Conservation (phyloP, 1,140 invertebrate genomes). For the Stegodyphus mimosarum region DNA sequence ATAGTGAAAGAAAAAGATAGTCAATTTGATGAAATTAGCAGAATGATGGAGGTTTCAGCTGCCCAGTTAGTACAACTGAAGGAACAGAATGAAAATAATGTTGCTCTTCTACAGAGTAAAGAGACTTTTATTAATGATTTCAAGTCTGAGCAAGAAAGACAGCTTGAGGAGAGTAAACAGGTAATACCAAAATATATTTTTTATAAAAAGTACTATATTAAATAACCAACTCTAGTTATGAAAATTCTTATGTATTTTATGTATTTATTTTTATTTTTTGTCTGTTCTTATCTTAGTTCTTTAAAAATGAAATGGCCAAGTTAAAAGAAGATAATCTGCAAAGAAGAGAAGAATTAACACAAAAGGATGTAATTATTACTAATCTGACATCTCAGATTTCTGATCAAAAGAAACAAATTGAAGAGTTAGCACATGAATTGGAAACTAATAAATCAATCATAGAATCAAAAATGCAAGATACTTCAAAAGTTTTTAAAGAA, state of each 20-base stretch:
- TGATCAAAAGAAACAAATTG: slow-evolving; percentile 18
- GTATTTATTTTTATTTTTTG: neutral
- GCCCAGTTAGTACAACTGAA: slow-evolving; percentile 69
- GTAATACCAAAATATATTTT: neutral
- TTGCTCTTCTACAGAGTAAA: slow-evolving; percentile 36
- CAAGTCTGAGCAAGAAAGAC: slow-evolving; percentile 61
- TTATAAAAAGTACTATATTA: neutral
- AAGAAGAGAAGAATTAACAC: slow-evolving; percentile 13
- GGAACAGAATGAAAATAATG: slow-evolving; percentile 63
- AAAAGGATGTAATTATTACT: slow-evolving; percentile 20
- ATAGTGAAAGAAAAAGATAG: slow-evolving; percentile 56
- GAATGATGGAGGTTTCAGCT: slow-evolving; percentile 52
- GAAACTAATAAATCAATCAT: neutral
- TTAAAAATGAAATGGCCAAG: slow-evolving; percentile 14
- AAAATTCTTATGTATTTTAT: neutral
- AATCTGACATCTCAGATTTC: slow-evolving; percentile 12
- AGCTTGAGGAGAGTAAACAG: slow-evolving; percentile 9
- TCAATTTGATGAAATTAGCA: slow-evolving; percentile 57
- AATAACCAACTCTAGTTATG: neutral
- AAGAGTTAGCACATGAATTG: slow-evolving; percentile 11
- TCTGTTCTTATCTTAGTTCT: neutral
- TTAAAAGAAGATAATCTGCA: neutral
- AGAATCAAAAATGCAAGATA: neutral
- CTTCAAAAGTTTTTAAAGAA: slow-evolving; percentile 1
- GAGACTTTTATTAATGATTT: slow-evolving; percentile 55